phyloP scores from a whole-genome alignment of 2,113 vertebrate species.

The Chaetura pelagica region DNA sequence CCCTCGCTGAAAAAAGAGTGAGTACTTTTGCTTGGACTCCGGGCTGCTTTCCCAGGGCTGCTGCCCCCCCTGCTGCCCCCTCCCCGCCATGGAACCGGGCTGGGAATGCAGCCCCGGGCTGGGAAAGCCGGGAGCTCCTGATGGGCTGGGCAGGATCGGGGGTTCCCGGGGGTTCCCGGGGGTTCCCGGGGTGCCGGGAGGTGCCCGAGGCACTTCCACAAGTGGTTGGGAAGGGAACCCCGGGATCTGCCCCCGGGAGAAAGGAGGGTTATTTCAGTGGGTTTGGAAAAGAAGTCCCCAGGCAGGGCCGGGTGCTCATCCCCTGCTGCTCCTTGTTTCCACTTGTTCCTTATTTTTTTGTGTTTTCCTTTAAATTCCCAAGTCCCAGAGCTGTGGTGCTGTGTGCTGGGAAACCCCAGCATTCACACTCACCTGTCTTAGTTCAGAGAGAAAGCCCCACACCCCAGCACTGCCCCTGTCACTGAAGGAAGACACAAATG shows the following conservation, averaged over 20 bases:
- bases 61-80: neutral
- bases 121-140: rapidly evolving
- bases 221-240: neutral
- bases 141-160: rapidly evolving
- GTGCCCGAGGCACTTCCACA: too few relatives aligned
- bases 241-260: neutral
- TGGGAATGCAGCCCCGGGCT: neutral
- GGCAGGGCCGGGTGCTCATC: neutral
- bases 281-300: neutral
- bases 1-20: conserved; percentile 78
- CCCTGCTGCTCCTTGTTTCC: neutral
- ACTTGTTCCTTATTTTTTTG: neutral
- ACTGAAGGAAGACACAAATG: neutral
- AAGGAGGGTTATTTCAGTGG: neutral
- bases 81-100: too few relatives aligned
- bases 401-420: neutral
- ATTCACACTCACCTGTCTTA: neutral
- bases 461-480: neutral
- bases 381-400: rapidly evolving
- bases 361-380: rapidly evolving
- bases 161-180: rapidly evolving
- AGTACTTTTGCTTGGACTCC: neutral
- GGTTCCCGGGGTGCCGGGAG: neutral
- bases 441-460: neutral
- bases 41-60: rapidly evolving